Conservation (phyloP, 1,140 invertebrate species). For the Zaprionus lachaisei region DNA sequence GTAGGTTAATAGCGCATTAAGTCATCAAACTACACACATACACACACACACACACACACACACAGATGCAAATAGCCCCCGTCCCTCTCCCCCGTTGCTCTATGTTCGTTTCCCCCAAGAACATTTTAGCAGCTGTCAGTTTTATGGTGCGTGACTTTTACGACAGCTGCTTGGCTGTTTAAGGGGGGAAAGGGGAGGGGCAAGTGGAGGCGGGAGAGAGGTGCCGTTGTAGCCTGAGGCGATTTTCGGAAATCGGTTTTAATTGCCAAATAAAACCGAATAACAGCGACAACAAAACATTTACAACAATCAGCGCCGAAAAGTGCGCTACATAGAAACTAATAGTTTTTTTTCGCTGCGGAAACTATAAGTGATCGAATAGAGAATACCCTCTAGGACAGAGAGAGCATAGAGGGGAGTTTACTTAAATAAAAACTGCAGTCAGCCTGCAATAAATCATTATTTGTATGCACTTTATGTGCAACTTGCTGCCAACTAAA, state of each 20-base stretch:
- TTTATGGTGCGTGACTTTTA: conserved; percentile 81
- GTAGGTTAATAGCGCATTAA: conserved; percentile 70
- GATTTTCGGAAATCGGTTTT: conserved; percentile 78
- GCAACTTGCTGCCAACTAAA: not conserved
- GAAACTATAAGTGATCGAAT: not conserved
- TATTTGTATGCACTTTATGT: not conserved
- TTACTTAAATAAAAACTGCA: not conserved
- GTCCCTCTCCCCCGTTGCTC: not conserved
- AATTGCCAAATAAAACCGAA: conserved; percentile 79
- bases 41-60: too few relatives aligned
- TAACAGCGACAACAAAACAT: conserved; percentile 53
- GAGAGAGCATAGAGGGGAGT: not conserved
- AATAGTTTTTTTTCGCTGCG: conserved; percentile 19
- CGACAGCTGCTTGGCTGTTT: conserved; percentile 59
- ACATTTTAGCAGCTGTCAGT: conserved; percentile 81
- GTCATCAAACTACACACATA: conserved; percentile 62
- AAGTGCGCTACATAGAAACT: conserved; percentile 41
- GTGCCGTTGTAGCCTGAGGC: conserved; percentile 36
- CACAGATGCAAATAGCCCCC: conserved; percentile 6
- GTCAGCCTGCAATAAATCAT: too few relatives aligned
- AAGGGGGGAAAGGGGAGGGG: not conserved
- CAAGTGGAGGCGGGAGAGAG: not conserved
- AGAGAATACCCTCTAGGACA: not conserved
- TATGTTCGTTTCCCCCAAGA: not conserved
- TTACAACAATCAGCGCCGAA: conserved; percentile 69